Percentiles rank a stretch among this genome's conserved stretches.
phyloP scores from a whole-genome alignment of 1,140 invertebrate species.

The Drosophila ficusphila region DNA sequence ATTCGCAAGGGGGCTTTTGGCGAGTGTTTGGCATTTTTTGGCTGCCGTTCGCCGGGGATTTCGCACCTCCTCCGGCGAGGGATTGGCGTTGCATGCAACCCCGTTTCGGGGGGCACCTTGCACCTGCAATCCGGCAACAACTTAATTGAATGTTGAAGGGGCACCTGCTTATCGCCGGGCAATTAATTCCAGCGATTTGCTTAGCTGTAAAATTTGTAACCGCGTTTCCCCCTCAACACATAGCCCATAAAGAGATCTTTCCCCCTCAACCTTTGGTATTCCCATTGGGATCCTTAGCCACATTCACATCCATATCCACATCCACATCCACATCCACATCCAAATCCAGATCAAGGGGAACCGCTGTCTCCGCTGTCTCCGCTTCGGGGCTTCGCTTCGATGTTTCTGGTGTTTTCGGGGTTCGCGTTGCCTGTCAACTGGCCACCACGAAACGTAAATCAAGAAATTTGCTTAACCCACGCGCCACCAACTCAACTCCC shows the following conservation, averaged over 20 bases:
- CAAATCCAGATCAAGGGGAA: slow-evolving; percentile 41
- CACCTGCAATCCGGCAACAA: slow-evolving; percentile 41
- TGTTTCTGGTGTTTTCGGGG: slow-evolving; percentile 32
- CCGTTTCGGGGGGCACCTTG: no score
- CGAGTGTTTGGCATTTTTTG: slow-evolving; percentile 62
- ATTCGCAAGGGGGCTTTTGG: background rate
- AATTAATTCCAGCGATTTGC: slow-evolving; percentile 71
- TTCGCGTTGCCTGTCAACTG: slow-evolving; percentile 47
- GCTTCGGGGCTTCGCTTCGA: slow-evolving; percentile 1
- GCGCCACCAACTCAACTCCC: slow-evolving; percentile 29
- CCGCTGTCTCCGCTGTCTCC: slow-evolving; percentile 14
- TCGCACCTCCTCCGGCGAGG: slow-evolving; percentile 46
- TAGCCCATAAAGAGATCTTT: background rate
- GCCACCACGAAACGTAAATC: slow-evolving; percentile 69
- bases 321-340: background rate
- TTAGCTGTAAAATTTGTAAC: slow-evolving; percentile 65
- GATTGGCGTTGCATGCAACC: slow-evolving; percentile 18
- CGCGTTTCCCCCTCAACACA: background rate
- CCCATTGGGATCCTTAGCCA: no score
- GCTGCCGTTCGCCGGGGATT: slow-evolving; percentile 55
- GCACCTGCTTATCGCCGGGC: slow-evolving; percentile 45
- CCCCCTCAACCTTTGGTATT: no score
- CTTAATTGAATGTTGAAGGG: slow-evolving; percentile 49
- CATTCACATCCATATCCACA: background rate
- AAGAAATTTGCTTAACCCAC: slow-evolving; percentile 77